Evolutionary conservation across 2,888 invertebrate genomes (phyloP).

Genomic region (Drosophila mimetica): DNA sequence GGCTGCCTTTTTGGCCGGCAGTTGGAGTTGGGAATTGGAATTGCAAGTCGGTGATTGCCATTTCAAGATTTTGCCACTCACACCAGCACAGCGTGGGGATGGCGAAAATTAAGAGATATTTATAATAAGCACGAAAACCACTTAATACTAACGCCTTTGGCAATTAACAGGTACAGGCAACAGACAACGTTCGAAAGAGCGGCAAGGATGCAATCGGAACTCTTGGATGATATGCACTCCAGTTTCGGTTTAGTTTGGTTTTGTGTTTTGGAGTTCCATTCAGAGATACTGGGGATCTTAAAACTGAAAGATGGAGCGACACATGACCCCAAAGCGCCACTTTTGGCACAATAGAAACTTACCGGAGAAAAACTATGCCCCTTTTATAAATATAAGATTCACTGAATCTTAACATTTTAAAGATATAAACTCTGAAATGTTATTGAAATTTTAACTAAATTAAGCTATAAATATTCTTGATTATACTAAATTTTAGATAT

Average conservation of each 20-base stretch:
- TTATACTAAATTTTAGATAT: too few species aligned
- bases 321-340: conserved; percentile 32
- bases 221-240: conserved; percentile 54
- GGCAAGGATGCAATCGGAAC: conserved; percentile 60
- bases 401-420: too few species aligned
- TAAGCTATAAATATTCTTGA: too few species aligned
- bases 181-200: conserved; percentile 43
- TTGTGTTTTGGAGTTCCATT: conserved; percentile 19
- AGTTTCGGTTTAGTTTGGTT: conserved; percentile 31
- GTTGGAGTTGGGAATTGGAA: conserved; percentile 16
- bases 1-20: conserved; percentile 47
- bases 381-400: background rate
- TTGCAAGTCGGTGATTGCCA: conserved; percentile 74
- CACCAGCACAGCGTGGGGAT: conserved; percentile 53
- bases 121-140: conserved; percentile 84
- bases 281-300: conserved; percentile 8
- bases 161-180: conserved; percentile 77
- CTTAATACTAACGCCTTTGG: conserved; percentile 84
- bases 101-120: conserved; percentile 84
- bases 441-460: too few species aligned
- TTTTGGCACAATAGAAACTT: background rate
- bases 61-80: conserved; percentile 75
- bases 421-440: too few species aligned
- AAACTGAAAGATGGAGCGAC: background rate
- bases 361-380: background rate